These are phyloP conservation scores for Rhaphigaster nebulosa DNA, from an alignment of 2,888 invertebrate species.

Conservation along the genomic window DNA sequence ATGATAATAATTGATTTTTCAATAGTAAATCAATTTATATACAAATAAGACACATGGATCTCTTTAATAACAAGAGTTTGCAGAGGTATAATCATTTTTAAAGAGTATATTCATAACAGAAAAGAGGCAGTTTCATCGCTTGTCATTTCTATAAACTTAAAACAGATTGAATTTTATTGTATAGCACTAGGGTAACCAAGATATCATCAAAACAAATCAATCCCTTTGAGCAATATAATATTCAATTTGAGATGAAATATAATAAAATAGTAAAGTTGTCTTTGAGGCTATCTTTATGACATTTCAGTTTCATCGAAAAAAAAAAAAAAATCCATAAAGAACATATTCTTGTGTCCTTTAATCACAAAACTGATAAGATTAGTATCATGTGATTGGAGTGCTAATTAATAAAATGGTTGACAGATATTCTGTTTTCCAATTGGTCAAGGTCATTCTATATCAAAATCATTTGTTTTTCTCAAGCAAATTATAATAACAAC, in stretches of 20 bases:
- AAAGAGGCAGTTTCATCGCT: background rate
- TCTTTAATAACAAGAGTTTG: background rate
- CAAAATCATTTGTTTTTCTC: background rate
- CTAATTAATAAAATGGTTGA: conserved; percentile 32
- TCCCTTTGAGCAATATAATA: background rate
- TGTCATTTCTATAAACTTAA: too few relatives aligned
- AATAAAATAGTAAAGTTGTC: background rate
- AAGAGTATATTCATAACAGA: background rate
- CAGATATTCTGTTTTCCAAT: conserved; percentile 22
- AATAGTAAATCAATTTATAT: background rate
- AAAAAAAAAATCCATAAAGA: conserved; percentile 2
- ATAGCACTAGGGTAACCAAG: background rate
- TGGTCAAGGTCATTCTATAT: conserved; percentile 16
- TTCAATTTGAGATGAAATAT: background rate
- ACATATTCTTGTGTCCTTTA: conserved; percentile 27
- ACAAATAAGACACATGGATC: background rate
- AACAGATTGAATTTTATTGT: background rate
- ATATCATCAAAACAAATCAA: background rate
- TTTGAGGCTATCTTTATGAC: background rate
- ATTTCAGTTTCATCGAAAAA: background rate
- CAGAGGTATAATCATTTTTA: background rate
- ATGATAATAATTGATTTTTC: background rate
- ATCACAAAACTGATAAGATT: conserved; percentile 11
- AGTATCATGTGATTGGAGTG: conserved; percentile 4
- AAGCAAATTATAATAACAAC: background rate